Conservation (phyloP, 2,888 invertebrate species). For the Tipula confusa region DNA sequence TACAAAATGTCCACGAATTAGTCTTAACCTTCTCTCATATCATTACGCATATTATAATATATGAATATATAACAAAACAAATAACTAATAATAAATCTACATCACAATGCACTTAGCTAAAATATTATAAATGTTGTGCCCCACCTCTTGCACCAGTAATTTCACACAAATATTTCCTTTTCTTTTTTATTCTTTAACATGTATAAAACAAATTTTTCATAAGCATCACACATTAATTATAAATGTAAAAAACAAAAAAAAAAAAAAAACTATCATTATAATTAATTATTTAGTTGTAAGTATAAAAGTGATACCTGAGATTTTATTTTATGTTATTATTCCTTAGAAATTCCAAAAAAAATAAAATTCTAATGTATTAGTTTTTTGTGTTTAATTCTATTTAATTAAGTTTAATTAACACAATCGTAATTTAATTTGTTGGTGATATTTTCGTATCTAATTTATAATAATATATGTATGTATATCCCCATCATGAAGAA, state of each 20-base stretch:
- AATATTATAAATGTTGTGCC: not conserved
- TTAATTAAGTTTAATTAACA: not conserved
- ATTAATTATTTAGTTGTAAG: not conserved
- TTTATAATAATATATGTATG: not conserved
- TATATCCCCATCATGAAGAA: not conserved
- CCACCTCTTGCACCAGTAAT: not conserved
- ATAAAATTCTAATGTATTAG: not conserved
- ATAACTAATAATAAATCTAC: not conserved
- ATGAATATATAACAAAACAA: not conserved
- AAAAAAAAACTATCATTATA: not conserved
- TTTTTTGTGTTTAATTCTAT: not conserved
- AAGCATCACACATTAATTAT: not conserved
- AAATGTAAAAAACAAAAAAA: not conserved
- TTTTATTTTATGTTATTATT: not conserved
- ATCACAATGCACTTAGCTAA: not conserved
- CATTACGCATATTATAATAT: not conserved
- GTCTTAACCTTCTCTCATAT: not conserved
- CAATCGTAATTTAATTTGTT: not conserved
- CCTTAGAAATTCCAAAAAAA: not conserved
- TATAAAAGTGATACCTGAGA: slow-evolving; percentile 6
- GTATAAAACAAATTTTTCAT: not conserved
- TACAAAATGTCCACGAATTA: not conserved
- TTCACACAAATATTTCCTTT: not conserved
- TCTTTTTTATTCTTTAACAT: not conserved
- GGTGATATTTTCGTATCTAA: not conserved